These are phyloP conservation scores for Eumaeus atala DNA, from an alignment of 1,140 invertebrate genomes.

Conservation along the genomic window DNA sequence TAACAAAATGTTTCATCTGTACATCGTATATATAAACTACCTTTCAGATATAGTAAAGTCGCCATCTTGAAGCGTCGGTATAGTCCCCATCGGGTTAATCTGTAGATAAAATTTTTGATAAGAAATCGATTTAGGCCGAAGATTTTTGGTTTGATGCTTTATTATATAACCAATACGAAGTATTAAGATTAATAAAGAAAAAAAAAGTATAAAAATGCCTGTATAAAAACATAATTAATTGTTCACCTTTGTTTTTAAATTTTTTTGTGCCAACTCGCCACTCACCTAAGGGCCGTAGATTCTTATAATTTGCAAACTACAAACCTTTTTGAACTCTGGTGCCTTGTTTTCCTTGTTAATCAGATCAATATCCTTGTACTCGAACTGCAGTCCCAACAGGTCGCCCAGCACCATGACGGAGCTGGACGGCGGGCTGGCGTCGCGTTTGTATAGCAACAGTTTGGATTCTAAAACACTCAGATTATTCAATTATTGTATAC, in stretches of 20 bases:
- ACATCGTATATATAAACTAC: conserved; percentile 19
- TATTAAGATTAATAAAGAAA: too few species aligned
- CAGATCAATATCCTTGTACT: conserved; percentile 28
- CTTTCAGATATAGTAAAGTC: conserved; percentile 39
- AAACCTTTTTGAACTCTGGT: conserved; percentile 35
- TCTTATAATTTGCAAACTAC: too few species aligned
- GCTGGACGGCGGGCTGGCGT: conserved; percentile 36
- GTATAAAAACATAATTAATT: too few species aligned
- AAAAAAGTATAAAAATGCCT: too few species aligned
- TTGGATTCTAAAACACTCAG: background rate
- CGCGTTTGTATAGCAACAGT: conserved; percentile 30
- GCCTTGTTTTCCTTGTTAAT: conserved; percentile 31
- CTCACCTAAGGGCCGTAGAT: too few species aligned
- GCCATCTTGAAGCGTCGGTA: conserved; percentile 38
- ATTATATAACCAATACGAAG: too few species aligned
- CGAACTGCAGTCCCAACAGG: conserved; percentile 30
- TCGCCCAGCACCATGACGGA: conserved; percentile 36
- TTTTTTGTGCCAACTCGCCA: too few species aligned
- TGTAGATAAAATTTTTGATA: conserved; percentile 29
- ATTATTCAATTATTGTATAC: too few species aligned
- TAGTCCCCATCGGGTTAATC: conserved; percentile 42
- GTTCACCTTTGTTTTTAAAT: too few species aligned
- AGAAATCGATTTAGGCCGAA: too few species aligned
- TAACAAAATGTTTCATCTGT: background rate
- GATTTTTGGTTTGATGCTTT: too few species aligned